Percentiles rank a stretch among this genome's conserved stretches.
Evolutionary conservation across 1,140 invertebrate genomes (phyloP).

Genomic region (Caenorhabditis inopinata): DNA sequence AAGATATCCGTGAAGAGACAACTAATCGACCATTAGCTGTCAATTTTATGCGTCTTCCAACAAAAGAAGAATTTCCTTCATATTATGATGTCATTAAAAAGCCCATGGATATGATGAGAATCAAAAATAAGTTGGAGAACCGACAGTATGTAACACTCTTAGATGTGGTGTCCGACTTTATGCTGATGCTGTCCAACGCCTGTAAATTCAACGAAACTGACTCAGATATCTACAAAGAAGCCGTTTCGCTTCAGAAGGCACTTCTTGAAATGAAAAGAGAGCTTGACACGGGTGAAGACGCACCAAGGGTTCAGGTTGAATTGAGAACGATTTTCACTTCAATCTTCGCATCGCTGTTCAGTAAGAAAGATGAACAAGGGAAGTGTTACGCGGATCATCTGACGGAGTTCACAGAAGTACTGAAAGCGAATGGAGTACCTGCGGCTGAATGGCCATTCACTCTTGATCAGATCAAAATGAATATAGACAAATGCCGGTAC

Average conservation of each 20-base stretch:
- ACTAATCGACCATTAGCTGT: constrained; percentile 68
- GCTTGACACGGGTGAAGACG: constrained; percentile 69
- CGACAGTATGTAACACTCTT: constrained; percentile 73
- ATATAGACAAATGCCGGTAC: constrained; percentile 76
- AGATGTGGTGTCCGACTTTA: constrained; percentile 86
- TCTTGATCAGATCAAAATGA: constrained; percentile 70
- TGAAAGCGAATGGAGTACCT: constrained; percentile 75
- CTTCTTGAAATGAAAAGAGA: constrained; percentile 87
- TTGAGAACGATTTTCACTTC: constrained; percentile 87
- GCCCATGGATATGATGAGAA: constrained; percentile 90
- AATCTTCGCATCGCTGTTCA: constrained; percentile 88
- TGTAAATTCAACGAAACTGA: constrained; percentile 99
- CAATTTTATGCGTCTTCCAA: constrained; percentile 73
- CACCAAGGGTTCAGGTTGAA: constrained; percentile 75
- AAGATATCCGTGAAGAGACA: constrained; percentile 74
- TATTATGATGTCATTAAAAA: constrained; percentile 93
- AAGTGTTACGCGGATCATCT: constrained; percentile 93
- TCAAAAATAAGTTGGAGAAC: constrained; percentile 67
- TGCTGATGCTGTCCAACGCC: constrained; percentile 97
- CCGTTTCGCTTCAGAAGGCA: constrained; percentile 84
- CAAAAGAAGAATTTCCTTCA: constrained; percentile 87
- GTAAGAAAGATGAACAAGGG: constrained; percentile 79
- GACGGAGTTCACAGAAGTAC: constrained; percentile 87
- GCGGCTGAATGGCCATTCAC: constrained; percentile 66
- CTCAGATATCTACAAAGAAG: constrained; percentile 97